Percentiles rank a stretch among this genome's conserved stretches.
These are phyloP conservation scores for Ploceus nigricollis DNA, from an alignment of 2,113 vertebrate genomes.

Conservation along the genomic window DNA sequence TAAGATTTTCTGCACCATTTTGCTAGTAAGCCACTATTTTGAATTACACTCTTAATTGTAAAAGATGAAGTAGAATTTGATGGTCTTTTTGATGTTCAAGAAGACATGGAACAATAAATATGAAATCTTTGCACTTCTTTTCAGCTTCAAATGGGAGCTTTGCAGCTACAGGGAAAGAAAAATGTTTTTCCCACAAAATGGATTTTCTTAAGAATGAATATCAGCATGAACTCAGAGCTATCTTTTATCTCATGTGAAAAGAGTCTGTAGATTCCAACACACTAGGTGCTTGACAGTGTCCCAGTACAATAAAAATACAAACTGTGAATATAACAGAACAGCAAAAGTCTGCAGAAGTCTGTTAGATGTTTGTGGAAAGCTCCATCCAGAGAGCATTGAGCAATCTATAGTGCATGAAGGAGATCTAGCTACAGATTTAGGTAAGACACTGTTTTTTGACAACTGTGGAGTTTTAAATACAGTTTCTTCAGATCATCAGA, in stretches of 20 bases:
- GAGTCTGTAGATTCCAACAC: not conserved
- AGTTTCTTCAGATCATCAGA: not conserved
- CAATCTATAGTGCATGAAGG: not conserved
- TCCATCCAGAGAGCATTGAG: not conserved
- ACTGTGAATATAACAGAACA: not conserved
- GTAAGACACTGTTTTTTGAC: not conserved
- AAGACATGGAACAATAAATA: not conserved
- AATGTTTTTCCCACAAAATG: not conserved
- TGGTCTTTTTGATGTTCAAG: not conserved
- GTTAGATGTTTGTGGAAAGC: not conserved
- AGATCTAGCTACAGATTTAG: not conserved
- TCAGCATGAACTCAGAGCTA: not conserved
- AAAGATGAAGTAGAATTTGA: not conserved
- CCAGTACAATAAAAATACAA: not conserved
- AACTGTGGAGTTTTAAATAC: not conserved
- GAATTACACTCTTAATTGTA: not conserved
- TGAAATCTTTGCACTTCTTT: not conserved
- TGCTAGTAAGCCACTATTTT: not conserved
- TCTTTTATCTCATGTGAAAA: not conserved
- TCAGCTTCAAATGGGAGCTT: not conserved
- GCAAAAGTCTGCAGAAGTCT: not conserved
- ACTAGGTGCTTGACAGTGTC: not conserved
- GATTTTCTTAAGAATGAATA: not conserved
- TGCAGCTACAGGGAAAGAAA: not conserved
- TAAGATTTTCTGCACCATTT: not conserved